Evolutionary conservation across 1,140 invertebrate genomes (phyloP), one percentile per base, ranked within the genome.

Genomic region (Pteromalus puparum): DNA sequence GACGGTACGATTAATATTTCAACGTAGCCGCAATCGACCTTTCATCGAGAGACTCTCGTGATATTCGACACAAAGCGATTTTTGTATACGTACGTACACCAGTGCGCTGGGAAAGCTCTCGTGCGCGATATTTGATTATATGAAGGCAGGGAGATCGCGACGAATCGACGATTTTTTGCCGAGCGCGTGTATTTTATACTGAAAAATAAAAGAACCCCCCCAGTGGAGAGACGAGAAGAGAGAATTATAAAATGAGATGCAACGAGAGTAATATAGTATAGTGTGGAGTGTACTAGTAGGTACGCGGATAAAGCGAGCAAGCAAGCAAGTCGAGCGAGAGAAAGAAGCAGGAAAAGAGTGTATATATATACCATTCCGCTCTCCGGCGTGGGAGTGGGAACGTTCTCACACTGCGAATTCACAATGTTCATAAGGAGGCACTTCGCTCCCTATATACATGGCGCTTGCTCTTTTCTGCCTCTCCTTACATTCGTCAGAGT

Each of bases 371-470:
- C 38, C 38, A 42, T 42, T 42, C 38, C 38, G 38, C 90, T 91
- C 86, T 87, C 86, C 15, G 89, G 89, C 92, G 92, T 92, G 92
- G 91, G 92, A 92, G 91, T 92, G 92, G 89, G 92, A 92, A 92
- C 86, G 87, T 92, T 93, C 92, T 92, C 92, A 93, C 92, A 92
- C 88, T 88, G 85, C 75, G 70, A 81, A 75, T 82, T 86, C 53
- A 78, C 87, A 87, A 87, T 89, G 86, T 72, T 82, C 88, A 87
- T 88, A 88, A 87, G 72, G 84, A 89, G 87, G 87, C 86, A 86
- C 87, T 84, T 87, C 81, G 75, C 12, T 65, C 74, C 80, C 53
- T 42, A 75, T 34, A 34, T 34, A 34, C 30, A 34, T 34, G 77
- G 46, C 67, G 24, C 53, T 67, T 61, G n/a, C 26, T 61, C 12